Evolutionary conservation across 2,888 invertebrate species (phyloP), one percentile per base, ranked within the genome.

Genomic region (Melanostoma scalare): DNA sequence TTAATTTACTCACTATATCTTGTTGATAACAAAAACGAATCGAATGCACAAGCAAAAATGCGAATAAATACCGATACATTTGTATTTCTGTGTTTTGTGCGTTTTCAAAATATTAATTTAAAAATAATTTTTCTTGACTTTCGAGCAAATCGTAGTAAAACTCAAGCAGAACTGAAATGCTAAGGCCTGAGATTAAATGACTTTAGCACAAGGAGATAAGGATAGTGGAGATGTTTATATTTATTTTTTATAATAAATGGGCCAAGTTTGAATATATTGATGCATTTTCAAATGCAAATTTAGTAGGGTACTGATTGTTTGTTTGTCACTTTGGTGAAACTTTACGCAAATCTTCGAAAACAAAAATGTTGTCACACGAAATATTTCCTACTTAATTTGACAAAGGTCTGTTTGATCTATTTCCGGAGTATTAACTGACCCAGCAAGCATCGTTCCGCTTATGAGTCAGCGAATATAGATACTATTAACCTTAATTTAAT

Each of bases 1-100:
- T 20, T 20, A 20, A 20, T 20, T 20, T 20, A 79, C 79, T 79
- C 38, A 79, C 79, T 20, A 36, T 61, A 36, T 79, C 74, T 61
- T 79, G 74, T 50, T 79, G 79, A 79, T 55, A 61, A 56, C 31
- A 55, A 40, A 48, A 48, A 0, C 36, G 38, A 55, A 79, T 48
- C 9, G 46, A 68, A n/a, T 68, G n/a, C 30, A 74, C 36, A 42
- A 74, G 10, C 42, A 79, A 2, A 31, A 61, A 61, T 50, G 35
- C 30, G 46, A 56, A 3, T 44, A 68, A 6, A 6, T 20, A 48
- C 8, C 63, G 31, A 33, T 63, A n/a, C 63, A 63, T 63, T 50
- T 0, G 5, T 44, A 8, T 20, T 20, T 20, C 20, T 20, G 20
- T 20, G 20, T 20, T 20, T 20, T 20, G 20, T 20, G 3, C 10